Base-by-base conservation (phyloP, 2,797 vertebrate species). In the Oreortyx pictus region DNA sequence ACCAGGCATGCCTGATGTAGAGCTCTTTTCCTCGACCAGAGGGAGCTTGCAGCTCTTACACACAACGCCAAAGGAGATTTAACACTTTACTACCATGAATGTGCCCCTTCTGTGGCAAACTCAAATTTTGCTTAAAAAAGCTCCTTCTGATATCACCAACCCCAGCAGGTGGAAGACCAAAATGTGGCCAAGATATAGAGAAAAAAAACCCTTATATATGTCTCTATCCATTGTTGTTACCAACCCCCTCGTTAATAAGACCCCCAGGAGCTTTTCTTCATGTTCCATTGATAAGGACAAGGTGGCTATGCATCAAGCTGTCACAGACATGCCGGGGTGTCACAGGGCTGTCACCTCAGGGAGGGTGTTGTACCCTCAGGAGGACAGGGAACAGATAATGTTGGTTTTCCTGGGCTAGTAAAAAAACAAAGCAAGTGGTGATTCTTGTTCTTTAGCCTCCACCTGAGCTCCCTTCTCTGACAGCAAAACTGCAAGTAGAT, bases 31-130 rank as follows among this genome's bases (percentile, higher is more conserved):
- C 37, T 47, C 15, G 23, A 39, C 14, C 46, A 60, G 54, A 46
- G 0, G 72, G 59, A 88, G 7, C 31, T 20, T 76, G 47, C 18
- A n/a, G 24, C 62, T 92, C 77, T 79, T 8, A 44, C 46, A 31
- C 2, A 2, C 65, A 80, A 65, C 2, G 22, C 44, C 66, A 82
- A 81, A 41, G 70, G 50, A 74, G 47, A 73, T 56, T 57, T 86
- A 80, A 49, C n/a, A 52, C 43, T 82, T 86, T 52, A 27, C 47
- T 82, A 20, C 83, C 68, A 67, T 3, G 5, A 82, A n/a, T 1
- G 16, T 43, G 77, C 75, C 88, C 91, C 56, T 90, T 79, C 67
- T 16, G 84, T 14, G 61, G 67, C n/a, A 93, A 86, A 72, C 61
- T 43, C 43, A n/a, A 24, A 35, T 70, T 86, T 77, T 37, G 41